Conservation (phyloP, 2,797 vertebrate species). For the Cryptoprocta ferox region DNA sequence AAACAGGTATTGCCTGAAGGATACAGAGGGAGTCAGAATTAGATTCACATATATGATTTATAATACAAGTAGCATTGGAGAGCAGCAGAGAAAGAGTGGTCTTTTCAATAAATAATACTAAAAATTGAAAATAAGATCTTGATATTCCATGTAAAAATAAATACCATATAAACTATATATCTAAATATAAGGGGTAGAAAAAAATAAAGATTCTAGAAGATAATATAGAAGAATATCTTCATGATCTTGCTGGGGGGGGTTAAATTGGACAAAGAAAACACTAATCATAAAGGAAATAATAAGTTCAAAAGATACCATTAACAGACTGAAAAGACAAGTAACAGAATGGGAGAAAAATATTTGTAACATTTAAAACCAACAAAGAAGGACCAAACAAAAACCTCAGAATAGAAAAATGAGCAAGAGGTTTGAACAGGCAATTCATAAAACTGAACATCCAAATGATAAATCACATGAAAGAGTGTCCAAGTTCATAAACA, state of each 20-base stretch:
- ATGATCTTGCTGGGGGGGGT: not conserved
- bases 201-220: not conserved
- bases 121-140: not conserved
- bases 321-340: not conserved
- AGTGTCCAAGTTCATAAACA: not conserved
- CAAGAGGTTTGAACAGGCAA: not conserved
- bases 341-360: not conserved
- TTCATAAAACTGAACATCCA: not conserved
- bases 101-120: not conserved
- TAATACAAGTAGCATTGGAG: not conserved
- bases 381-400: not conserved
- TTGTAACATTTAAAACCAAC: not conserved
- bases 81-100: not conserved
- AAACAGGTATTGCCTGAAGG: not conserved
- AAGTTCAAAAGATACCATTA: not conserved
- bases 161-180: not conserved
- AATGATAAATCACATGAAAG: not conserved
- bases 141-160: not conserved
- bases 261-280: not conserved
- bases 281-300: not conserved
- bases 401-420: not conserved
- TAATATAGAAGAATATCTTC: not conserved
- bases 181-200: not conserved
- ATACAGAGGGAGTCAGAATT: not conserved
- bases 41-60: not conserved